phyloP scores from a whole-genome alignment of 2,888 invertebrate species.

The Microdon myrmicae region DNA sequence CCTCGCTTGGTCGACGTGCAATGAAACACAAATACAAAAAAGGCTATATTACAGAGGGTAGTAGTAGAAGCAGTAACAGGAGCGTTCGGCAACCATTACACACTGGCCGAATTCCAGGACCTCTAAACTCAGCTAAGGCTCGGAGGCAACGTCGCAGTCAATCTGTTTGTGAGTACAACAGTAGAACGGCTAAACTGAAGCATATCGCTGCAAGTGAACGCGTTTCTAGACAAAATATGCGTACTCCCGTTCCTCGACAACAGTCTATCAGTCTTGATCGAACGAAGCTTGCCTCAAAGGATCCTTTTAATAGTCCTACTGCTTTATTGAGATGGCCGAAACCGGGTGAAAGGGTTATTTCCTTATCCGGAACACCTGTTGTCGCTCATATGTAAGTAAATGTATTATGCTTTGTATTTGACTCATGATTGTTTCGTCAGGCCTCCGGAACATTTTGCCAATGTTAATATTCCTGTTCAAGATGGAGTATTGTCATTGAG shows the following conservation, averaged over 20 bases:
- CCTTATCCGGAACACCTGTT: slow-evolving; percentile 65
- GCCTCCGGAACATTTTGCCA: slow-evolving; percentile 62
- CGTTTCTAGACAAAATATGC: slow-evolving; percentile 60
- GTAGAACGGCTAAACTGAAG: slow-evolving; percentile 49
- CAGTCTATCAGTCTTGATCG: slow-evolving; percentile 64
- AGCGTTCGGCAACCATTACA: slow-evolving; percentile 22
- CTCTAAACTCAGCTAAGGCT: slow-evolving; percentile 63
- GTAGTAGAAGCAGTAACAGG: slow-evolving; percentile 54
- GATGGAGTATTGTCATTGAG: slow-evolving; percentile 64
- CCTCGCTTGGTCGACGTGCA: not conserved
- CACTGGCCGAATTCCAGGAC: slow-evolving; percentile 60
- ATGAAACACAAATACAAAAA: slow-evolving; percentile 14
- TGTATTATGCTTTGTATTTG: not conserved
- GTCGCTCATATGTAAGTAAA: slow-evolving; percentile 63
- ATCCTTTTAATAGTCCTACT: slow-evolving; percentile 55
- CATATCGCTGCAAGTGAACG: slow-evolving; percentile 47
- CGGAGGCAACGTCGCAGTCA: slow-evolving; percentile 62
- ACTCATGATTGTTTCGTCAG: slow-evolving; percentile 48
- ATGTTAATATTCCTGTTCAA: slow-evolving; percentile 65
- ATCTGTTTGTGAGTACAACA: slow-evolving; percentile 59
- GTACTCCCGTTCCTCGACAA: slow-evolving; percentile 60
- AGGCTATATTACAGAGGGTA: slow-evolving; percentile 68
- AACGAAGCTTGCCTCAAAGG: slow-evolving; percentile 54
- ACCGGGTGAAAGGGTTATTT: slow-evolving; percentile 64
- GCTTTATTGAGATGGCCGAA: slow-evolving; percentile 65